phyloP scores from a whole-genome alignment of 2,888 invertebrate species.

The Tethea ocularis region DNA sequence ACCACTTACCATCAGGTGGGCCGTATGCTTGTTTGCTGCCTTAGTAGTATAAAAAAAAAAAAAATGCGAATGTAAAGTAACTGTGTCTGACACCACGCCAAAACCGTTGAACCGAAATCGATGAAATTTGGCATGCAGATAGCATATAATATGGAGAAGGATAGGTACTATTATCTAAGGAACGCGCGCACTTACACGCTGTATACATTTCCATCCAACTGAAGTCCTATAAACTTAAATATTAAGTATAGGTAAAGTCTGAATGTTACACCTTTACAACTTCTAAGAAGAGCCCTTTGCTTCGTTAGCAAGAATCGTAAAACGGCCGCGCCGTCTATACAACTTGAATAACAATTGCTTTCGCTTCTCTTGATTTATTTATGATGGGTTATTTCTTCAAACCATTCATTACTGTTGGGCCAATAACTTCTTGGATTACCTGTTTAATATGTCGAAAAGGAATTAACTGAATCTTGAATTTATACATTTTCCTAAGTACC shows the following conservation, averaged over 20 bases:
- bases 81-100: too few relatives aligned
- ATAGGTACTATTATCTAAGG: too few relatives aligned
- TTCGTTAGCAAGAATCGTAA: conserved; percentile 30
- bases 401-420: not conserved
- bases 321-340: conserved; percentile 25
- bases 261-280: conserved; percentile 8
- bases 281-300: conserved; percentile 28
- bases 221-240: not conserved
- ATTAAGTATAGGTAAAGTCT: not conserved
- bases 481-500: too few relatives aligned
- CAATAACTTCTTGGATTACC: conserved; percentile 24
- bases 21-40: too few relatives aligned
- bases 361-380: not conserved
- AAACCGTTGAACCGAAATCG: too few relatives aligned
- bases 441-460: conserved; percentile 14
- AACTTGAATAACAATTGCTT: conserved; percentile 27
- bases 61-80: too few relatives aligned
- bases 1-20: too few relatives aligned
- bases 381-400: not conserved
- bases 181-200: too few relatives aligned
- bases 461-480: conserved; percentile 6
- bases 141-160: too few relatives aligned
- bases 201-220: not conserved
- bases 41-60: too few relatives aligned
- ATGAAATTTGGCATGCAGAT: too few relatives aligned